Conservation (phyloP, 2,888 invertebrate species). For the Melanotus villosus region DNA sequence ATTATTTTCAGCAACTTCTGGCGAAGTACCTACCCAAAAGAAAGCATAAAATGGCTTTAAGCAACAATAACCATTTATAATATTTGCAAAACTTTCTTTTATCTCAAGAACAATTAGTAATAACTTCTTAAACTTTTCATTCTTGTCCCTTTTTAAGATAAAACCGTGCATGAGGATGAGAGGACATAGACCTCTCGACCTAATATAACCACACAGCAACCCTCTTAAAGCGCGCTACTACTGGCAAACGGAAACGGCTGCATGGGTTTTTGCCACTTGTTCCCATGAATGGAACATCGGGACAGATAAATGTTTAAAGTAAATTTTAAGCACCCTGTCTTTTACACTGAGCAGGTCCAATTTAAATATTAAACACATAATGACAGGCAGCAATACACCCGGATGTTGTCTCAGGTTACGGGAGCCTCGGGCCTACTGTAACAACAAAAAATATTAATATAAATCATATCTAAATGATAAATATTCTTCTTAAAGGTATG, state of each 20-base stretch:
- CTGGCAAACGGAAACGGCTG: conserved; percentile 57
- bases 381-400: conserved; percentile 59
- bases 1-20: no score
- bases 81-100: no score
- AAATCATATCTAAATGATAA: conserved; percentile 11
- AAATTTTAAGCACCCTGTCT: not conserved
- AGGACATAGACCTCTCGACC: conserved; percentile 50
- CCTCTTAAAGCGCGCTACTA: conserved; percentile 42
- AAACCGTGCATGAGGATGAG: no score
- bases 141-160: no score
- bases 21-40: no score
- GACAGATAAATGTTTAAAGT: conserved; percentile 33
- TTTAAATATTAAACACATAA: conserved; percentile 59
- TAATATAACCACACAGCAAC: conserved; percentile 49
- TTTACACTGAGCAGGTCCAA: conserved; percentile 26
- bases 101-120: no score
- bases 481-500: no score
- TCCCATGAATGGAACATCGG: conserved; percentile 49
- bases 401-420: conserved; percentile 59
- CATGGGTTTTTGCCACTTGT: conserved; percentile 57
- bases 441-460: conserved; percentile 34
- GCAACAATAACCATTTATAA: no score
- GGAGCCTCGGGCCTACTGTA: conserved; percentile 24
- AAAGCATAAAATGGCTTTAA: no score
- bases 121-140: no score